Base-by-base conservation (phyloP, 1,140 invertebrate genomes). In the Cydia strobilella region DNA sequence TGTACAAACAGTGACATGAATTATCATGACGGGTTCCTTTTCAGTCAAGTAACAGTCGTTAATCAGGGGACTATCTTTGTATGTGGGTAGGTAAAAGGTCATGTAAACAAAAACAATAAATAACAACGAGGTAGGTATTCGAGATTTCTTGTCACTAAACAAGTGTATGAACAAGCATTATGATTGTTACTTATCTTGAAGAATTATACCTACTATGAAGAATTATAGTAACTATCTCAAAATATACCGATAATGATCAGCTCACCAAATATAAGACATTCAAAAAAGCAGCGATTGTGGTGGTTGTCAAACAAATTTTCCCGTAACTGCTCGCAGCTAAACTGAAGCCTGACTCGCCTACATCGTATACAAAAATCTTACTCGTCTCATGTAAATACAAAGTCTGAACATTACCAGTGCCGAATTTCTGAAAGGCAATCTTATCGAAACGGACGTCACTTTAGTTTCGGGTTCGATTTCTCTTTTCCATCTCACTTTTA, bases 381-480 rank as follows among this genome's bases (percentile, higher is more conserved):
- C 80, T 84, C 84, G 80, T 82, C 80, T 81, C 84, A 88, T 90
- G 87, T 90, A 86, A 90, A 90, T 90, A 75, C 86, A 90, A 88
- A 89, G 77, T 85, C 79, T 78, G 80, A 80, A 83, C 45, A 42
- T 20, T 63, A 45, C 77, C 77, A 42, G 35, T 63, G 65, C 77
- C 77, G 84, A 84, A 85, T 85, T 86, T 83, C 82, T 82, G 79
- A 75, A 54, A 62, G 74, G 76, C 77, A 75, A 72, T 74, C 80
- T 73, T 48, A 13, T 73, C 72, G 35, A 72, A 39, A 72, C n/a
- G 71, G 27, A 4, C 63, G 65, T 42, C 27, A 18, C 13, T 18
- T 31, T 25, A 39, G n/a, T 35, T 18, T 69, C 31, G 35, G 31
- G 27, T 35, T 69, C 1, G 27, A 20, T 9, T 51, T 73, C 15